Evolutionary conservation across 2,888 invertebrate species (phyloP).

Genomic region (Catocala fraxini): DNA sequence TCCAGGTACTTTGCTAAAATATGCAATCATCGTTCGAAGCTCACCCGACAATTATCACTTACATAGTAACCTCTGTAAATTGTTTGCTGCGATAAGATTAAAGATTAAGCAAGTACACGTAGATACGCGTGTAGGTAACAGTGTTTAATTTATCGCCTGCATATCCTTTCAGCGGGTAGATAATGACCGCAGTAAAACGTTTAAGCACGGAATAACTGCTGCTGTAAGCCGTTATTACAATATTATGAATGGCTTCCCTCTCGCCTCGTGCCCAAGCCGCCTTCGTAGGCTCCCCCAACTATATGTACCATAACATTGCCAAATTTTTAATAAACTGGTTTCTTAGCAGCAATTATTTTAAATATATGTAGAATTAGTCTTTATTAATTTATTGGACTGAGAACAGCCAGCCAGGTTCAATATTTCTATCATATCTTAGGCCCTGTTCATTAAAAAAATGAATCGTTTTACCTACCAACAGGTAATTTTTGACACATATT

Average conservation of each 20-base stretch:
- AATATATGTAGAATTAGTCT: no score
- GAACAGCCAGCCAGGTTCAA: no score
- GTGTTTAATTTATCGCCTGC: conserved; percentile 84
- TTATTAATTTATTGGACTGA: no score
- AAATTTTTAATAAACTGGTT: conserved; percentile 11
- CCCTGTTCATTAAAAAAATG: no score
- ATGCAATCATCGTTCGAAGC: background rate
- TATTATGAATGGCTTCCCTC: conserved; percentile 85
- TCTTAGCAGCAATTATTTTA: background rate
- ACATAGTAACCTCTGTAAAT: conserved; percentile 24
- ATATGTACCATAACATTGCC: conserved; percentile 21
- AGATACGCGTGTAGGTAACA: conserved; percentile 72
- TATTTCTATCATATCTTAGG: no score
- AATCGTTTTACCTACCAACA: no score
- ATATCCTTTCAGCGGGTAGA: conserved; percentile 87
- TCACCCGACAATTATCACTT: conserved; percentile 17
- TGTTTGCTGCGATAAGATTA: conserved; percentile 40
- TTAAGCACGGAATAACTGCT: conserved; percentile 87
- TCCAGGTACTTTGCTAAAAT: conserved; percentile 3
- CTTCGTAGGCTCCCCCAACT: conserved; percentile 48
- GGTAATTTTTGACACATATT: no score
- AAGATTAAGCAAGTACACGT: conserved; percentile 47
- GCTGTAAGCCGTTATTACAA: conserved; percentile 86
- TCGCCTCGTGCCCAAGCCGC: conserved; percentile 52
- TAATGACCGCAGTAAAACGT: conserved; percentile 88